These are phyloP conservation scores for Tretioscincus oriximinensis DNA, from an alignment of 2,113 vertebrate species.

Conservation along the genomic window DNA sequence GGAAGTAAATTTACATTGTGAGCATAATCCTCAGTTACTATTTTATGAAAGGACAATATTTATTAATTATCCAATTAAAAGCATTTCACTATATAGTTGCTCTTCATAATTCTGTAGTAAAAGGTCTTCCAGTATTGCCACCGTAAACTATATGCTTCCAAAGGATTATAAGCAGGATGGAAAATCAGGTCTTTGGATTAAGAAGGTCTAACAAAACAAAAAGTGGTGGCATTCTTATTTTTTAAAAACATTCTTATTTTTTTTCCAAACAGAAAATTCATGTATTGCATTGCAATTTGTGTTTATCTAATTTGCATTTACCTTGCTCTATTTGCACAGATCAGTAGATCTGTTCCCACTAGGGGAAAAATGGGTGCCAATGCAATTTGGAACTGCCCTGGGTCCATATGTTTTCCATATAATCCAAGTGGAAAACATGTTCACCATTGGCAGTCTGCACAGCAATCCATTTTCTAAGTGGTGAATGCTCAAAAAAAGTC, in stretches of 20 bases:
- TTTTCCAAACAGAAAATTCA: background rate
- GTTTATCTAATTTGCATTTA: too few relatives aligned
- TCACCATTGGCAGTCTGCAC: too few relatives aligned
- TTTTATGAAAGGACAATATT: conserved; percentile 45
- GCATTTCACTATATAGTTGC: conserved; percentile 30
- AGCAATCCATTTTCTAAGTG: too few relatives aligned
- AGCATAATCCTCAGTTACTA: conserved; percentile 8
- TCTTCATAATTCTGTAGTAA: conserved; percentile 19
- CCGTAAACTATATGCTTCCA: conserved; percentile 8
- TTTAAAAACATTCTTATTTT: too few relatives aligned
- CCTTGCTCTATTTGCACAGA: too few relatives aligned
- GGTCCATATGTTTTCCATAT: too few relatives aligned
- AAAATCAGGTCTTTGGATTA: conserved; percentile 36
- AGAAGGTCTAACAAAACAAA: conserved; percentile 4
- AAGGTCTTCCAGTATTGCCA: conserved; percentile 19
- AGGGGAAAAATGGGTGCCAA: too few relatives aligned
- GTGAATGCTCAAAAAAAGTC: too few relatives aligned
- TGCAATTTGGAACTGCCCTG: too few relatives aligned
- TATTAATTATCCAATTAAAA: conserved; percentile 55
- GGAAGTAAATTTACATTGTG: conserved; percentile 10
- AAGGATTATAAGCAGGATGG: conserved; percentile 16
- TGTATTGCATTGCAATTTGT: background rate
- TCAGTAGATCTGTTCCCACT: too few relatives aligned
- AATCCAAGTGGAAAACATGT: too few relatives aligned
- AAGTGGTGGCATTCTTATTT: background rate